These are phyloP conservation scores for Gari tellinella DNA, from an alignment of 2,888 invertebrate species.

Conservation along the genomic window DNA sequence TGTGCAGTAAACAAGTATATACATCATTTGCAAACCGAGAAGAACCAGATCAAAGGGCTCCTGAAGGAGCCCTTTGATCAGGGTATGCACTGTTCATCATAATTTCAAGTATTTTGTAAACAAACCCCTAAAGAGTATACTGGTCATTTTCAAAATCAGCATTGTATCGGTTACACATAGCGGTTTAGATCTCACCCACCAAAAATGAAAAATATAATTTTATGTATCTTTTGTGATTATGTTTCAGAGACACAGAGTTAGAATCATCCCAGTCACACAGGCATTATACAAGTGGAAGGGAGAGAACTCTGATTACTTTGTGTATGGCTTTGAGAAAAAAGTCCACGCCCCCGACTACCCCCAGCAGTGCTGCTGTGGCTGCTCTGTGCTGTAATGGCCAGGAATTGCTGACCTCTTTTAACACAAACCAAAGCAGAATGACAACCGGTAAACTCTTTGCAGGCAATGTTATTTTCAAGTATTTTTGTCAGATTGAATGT, in stretches of 20 bases:
- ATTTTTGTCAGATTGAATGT: too few relatives aligned
- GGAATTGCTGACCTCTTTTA: background rate
- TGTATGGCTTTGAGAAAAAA: slow-evolving; percentile 83
- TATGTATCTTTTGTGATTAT: background rate
- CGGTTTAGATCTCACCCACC: background rate
- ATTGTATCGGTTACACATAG: background rate
- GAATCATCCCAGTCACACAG: slow-evolving; percentile 83
- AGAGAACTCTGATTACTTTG: slow-evolving; percentile 75
- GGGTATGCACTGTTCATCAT: too few relatives aligned
- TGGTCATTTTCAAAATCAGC: background rate
- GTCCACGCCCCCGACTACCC: slow-evolving; percentile 84
- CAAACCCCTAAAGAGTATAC: too few relatives aligned
- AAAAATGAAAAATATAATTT: background rate
- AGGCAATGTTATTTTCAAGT: too few relatives aligned
- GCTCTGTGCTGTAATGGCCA: slow-evolving; percentile 70
- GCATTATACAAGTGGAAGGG: slow-evolving; percentile 81
- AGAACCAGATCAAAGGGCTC: too few relatives aligned
- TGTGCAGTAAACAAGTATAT: too few relatives aligned
- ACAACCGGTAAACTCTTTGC: too few relatives aligned
- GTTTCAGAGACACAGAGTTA: slow-evolving; percentile 82
- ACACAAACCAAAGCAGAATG: too few relatives aligned
- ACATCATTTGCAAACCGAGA: too few relatives aligned
- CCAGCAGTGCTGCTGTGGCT: slow-evolving; percentile 83
- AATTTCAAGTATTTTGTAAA: background rate
- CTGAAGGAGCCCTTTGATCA: too few relatives aligned